Percentiles rank a stretch among this genome's conserved stretches.
phyloP scores from a whole-genome alignment of 2,888 invertebrate species.

The Therioaphis trifolii region DNA sequence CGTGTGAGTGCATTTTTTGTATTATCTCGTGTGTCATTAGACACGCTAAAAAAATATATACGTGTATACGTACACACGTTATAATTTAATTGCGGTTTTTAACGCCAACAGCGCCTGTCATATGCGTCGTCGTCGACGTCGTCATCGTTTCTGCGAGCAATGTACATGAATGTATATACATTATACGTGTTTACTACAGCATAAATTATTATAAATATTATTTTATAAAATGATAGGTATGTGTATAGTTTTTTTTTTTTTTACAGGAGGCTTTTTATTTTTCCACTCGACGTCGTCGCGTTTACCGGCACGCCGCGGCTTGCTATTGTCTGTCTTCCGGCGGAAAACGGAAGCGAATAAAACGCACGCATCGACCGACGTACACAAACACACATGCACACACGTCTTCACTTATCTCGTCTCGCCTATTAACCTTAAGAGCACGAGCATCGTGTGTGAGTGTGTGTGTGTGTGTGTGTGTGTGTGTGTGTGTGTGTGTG shows the following conservation, averaged over 20 bases:
- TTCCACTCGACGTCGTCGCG: constrained; percentile 36
- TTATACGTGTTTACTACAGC: too few species aligned
- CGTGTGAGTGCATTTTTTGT: not conserved
- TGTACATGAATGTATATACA: not conserved
- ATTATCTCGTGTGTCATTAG: constrained; percentile 40
- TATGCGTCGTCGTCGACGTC: constrained; percentile 23
- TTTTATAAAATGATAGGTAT: not conserved
- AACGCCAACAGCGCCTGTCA: constrained; percentile 61
- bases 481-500: too few species aligned
- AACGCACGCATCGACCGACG: constrained; percentile 51
- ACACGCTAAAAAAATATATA: constrained; percentile 30
- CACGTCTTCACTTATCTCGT: constrained; percentile 44
- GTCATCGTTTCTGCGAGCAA: constrained; percentile 2
- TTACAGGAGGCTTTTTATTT: not conserved
- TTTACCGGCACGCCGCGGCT: not conserved
- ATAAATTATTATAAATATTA: too few species aligned
- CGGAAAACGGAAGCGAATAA: constrained; percentile 66
- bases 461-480: too few species aligned
- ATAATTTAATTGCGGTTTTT: constrained; percentile 62
- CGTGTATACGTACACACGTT: not conserved
- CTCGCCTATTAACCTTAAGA: constrained; percentile 43
- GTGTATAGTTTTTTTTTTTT: constrained; percentile 8
- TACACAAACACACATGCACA: not conserved
- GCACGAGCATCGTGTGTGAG: not conserved
- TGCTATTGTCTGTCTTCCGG: constrained; percentile 64